Base-by-base conservation (phyloP, 1,140 invertebrate species). In the Pseudachorutes palmiensis region DNA sequence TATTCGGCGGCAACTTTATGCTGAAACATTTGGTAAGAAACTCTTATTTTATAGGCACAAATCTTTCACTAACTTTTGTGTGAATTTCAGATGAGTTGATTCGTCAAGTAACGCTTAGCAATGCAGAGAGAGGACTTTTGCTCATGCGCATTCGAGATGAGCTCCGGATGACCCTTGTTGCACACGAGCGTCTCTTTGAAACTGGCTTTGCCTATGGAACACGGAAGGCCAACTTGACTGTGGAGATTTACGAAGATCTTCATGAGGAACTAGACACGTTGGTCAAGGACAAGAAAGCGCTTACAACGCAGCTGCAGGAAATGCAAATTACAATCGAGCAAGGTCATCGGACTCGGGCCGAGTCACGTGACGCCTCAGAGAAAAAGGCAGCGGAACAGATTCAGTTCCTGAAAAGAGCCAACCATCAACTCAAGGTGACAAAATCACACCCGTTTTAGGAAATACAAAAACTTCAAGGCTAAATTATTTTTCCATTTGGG, bases 201-300 rank as follows among this genome's bases (percentile, higher is more conserved):
- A 97, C 92, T 78, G 94, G 94, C 65, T 91, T 97, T 63, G 94
- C 94, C 2, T 99, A 97, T 78, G 96, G 95, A 30, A 92, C 98
- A 84, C 85, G 95, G 48, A 98, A 98, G 83, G 93, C 95, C 19
- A 79, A 97, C 9, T 51, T 65, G 79, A 79, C 83, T 64, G 82
- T 84, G 75, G 80, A 87, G 81, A 86, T 86, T 0, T 89, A 88
- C 75, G 81, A 84, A 64, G 86, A 90, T 72, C 81, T 88, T 72
- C 83, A 85, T 72, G 80, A 81, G 49, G 75, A 81, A 75, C 83
- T 85, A 30, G 75, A 79, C 55, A 80, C 84, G 63, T 78, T 93
- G 30, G 83, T 86, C 76, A 74, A 78, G 1, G 85, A 92, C 72
- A 90, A 91, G 70, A 79, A 82, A 51, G 82, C 86, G 31, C 77